A percentile compares a stretch with the other conserved stretches of the same genome.
These are phyloP conservation scores for Antigone vipio DNA, from an alignment of 2,113 vertebrate species.

Conservation along the genomic window DNA sequence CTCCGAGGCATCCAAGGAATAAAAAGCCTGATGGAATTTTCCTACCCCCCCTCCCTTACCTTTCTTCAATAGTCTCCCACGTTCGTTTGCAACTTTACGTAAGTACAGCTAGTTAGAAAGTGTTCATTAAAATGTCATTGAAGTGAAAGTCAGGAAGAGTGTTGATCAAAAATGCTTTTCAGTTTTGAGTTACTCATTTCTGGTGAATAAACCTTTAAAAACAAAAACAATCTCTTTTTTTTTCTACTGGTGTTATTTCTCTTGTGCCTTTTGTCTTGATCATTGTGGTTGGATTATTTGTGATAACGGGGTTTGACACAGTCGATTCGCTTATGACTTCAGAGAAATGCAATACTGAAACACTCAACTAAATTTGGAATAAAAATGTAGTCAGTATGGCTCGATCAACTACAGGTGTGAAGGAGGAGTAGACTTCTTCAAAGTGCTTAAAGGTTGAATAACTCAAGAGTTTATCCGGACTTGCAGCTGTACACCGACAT, in stretches of 20 bases:
- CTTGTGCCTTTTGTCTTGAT: background rate
- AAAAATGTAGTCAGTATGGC: background rate
- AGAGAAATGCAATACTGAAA: background rate
- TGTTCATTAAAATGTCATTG: constrained; percentile 59
- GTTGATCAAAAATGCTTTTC: constrained; percentile 51
- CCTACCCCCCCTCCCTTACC: background rate
- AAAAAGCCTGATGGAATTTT: constrained; percentile 9
- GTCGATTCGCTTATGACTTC: background rate
- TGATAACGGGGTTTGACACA: background rate
- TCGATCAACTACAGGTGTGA: background rate
- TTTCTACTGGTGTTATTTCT: background rate
- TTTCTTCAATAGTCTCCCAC: constrained; percentile 35
- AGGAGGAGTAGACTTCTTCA: background rate
- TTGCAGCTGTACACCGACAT: rapidly evolving
- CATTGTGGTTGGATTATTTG: background rate
- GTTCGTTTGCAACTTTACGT: constrained; percentile 18
- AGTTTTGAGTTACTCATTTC: constrained; percentile 34
- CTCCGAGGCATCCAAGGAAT: constrained; percentile 23
- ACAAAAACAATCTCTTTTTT: background rate
- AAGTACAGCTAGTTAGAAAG: constrained; percentile 46
- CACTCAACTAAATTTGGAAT: background rate
- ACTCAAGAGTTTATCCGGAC: background rate
- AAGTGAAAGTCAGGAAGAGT: constrained; percentile 19
- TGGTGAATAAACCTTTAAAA: constrained; percentile 28
- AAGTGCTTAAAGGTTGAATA: background rate